Conservation (phyloP, 2,797 vertebrate species). For the Neoniphon sammara region DNA sequence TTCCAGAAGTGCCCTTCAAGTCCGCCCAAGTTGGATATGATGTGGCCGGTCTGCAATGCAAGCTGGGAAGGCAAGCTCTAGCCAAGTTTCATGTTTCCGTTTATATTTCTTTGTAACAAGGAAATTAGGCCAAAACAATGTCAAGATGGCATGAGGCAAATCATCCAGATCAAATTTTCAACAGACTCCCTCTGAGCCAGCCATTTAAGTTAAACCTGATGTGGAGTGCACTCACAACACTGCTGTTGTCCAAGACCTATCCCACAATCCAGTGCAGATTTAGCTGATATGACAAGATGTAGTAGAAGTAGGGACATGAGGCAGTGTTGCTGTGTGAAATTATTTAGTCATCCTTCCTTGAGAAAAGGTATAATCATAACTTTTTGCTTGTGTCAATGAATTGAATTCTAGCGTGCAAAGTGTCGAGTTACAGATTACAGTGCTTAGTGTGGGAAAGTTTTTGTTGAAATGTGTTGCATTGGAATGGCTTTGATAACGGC, state of each 20-base stretch:
- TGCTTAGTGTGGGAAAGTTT: slow-evolving; percentile 26
- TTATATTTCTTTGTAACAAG: slow-evolving; percentile 49
- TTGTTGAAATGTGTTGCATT: slow-evolving; percentile 22
- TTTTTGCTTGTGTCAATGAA: slow-evolving; percentile 4
- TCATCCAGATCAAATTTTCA: slow-evolving; percentile 42
- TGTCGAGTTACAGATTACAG: slow-evolving; percentile 16
- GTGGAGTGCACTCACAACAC: slow-evolving; percentile 43
- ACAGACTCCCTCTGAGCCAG: slow-evolving; percentile 47
- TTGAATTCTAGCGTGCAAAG: slow-evolving; percentile 1
- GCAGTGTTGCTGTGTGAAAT: not conserved
- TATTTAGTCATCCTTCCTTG: not conserved
- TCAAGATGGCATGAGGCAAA: slow-evolving; percentile 53
- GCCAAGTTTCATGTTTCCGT: slow-evolving; percentile 49
- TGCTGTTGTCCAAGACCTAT: slow-evolving; percentile 35
- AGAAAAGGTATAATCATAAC: slow-evolving; percentile 8
- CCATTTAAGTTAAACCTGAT: slow-evolving; percentile 67
- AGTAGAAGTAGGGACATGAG: not conserved
- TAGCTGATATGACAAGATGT: slow-evolving; percentile 29
- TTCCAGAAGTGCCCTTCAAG: slow-evolving; percentile 54
- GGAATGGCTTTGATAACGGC: slow-evolving; percentile 42
- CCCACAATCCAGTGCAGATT: slow-evolving; percentile 37
- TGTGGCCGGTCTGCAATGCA: slow-evolving; percentile 54
- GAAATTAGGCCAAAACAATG: slow-evolving; percentile 56
- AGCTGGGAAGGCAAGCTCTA: slow-evolving; percentile 25
- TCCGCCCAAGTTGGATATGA: slow-evolving; percentile 54